A percentile compares a stretch with the other conserved stretches of the same genome.
Conservation (phyloP, 2,797 vertebrate genomes). For the Danio tinwini region DNA sequence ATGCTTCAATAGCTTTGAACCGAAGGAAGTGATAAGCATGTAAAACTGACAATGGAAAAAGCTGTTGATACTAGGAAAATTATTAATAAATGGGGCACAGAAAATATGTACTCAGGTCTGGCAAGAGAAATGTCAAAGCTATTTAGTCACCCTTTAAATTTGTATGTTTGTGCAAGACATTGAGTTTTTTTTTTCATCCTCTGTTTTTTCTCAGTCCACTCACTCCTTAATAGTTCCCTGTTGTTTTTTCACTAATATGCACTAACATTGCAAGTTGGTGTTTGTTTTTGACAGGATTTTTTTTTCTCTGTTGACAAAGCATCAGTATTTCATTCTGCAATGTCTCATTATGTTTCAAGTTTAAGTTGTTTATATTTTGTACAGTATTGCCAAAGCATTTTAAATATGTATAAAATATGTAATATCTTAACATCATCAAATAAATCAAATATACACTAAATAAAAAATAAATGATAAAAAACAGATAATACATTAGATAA, state of each 20-base stretch:
- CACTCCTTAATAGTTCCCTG: background rate
- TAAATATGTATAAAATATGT: too few relatives aligned
- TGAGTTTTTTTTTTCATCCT: background rate
- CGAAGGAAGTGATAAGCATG: slow-evolving; percentile 1
- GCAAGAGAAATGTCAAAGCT: slow-evolving; percentile 32
- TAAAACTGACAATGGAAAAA: slow-evolving; percentile 24
- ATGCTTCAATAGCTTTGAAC: slow-evolving; percentile 20
- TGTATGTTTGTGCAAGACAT: slow-evolving; percentile 8
- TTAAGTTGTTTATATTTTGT: too few relatives aligned
- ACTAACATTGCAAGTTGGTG: too few relatives aligned
- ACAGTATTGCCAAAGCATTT: too few relatives aligned
- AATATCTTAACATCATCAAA: too few relatives aligned
- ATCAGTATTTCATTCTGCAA: too few relatives aligned
- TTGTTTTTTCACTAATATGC: background rate
- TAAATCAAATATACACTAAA: too few relatives aligned
- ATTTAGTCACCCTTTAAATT: slow-evolving; percentile 2
- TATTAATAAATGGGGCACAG: slow-evolving; percentile 9
- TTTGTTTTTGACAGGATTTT: too few relatives aligned
- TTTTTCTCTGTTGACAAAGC: too few relatives aligned
- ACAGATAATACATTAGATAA: too few relatives aligned
- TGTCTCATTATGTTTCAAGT: background rate
- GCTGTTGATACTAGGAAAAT: slow-evolving; percentile 21
- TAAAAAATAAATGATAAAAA: too few relatives aligned
- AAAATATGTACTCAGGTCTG: slow-evolving; percentile 26
- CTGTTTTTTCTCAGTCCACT: slow-evolving; percentile 29